Percentiles rank a stretch among this genome's conserved stretches.
These are phyloP conservation scores for Liparis tanakae DNA, from an alignment of 2,797 vertebrate species.

Conservation along the genomic window DNA sequence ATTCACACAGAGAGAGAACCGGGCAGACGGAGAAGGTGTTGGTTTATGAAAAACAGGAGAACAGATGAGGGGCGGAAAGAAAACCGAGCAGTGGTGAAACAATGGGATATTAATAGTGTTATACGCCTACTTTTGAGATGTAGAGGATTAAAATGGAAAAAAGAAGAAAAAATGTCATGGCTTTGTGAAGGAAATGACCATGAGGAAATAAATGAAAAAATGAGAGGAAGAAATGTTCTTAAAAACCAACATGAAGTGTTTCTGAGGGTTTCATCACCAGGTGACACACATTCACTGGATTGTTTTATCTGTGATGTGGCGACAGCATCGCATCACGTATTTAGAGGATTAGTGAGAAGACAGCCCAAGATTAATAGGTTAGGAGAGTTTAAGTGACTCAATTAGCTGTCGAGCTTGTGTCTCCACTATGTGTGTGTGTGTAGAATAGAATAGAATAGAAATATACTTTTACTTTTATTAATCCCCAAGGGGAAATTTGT, in stretches of 20 bases:
- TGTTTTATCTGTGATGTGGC: constrained; percentile 46
- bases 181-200: not conserved
- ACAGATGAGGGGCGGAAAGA: constrained; percentile 16
- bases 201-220: not conserved
- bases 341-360: constrained; percentile 47
- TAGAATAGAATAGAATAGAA: too few relatives aligned
- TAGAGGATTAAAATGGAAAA: not conserved
- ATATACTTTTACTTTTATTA: too few relatives aligned
- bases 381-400: constrained; percentile 53
- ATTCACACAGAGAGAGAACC: constrained; percentile 8
- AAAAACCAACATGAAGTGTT: not conserved
- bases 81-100: constrained; percentile 15
- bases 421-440: not conserved
- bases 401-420: constrained; percentile 49
- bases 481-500: too few relatives aligned
- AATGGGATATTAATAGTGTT: not conserved
- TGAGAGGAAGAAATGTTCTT: not conserved
- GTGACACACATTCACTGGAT: constrained; percentile 8
- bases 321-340: constrained; percentile 22
- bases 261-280: not conserved
- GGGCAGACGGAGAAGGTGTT: constrained; percentile 50
- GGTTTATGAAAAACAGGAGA: constrained; percentile 18
- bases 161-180: not conserved
- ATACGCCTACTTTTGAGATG: not conserved
- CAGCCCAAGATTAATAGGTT: constrained; percentile 38